These are phyloP conservation scores for Mythimna vitellina DNA, from an alignment of 2,888 invertebrate species.

Conservation along the genomic window DNA sequence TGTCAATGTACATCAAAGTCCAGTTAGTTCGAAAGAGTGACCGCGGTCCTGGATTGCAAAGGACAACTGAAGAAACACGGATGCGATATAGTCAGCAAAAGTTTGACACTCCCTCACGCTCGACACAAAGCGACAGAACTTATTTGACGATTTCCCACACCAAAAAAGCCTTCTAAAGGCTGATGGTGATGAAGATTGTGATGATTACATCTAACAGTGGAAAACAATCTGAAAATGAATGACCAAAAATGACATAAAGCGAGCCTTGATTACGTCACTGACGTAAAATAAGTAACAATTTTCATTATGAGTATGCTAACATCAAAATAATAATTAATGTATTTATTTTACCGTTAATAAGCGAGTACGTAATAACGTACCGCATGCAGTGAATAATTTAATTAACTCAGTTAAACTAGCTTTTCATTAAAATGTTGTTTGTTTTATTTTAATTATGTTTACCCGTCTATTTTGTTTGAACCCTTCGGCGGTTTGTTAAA, in stretches of 20 bases:
- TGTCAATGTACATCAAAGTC: too few species aligned
- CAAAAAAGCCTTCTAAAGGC: too few species aligned
- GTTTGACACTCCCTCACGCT: too few species aligned
- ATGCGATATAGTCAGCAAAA: too few species aligned
- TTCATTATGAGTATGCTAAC: conserved; percentile 29
- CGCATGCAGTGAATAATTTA: conserved; percentile 61
- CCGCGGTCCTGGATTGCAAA: too few species aligned
- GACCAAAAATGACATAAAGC: not conserved
- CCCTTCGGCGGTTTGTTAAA: conserved; percentile 40
- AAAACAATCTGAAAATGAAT: too few species aligned
- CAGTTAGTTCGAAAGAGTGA: too few species aligned
- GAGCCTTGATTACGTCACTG: not conserved
- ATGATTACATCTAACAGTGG: too few species aligned
- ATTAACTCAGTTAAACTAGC: conserved; percentile 44
- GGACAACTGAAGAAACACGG: too few species aligned
- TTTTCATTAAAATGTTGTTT: conserved; percentile 43
- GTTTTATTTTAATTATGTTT: conserved; percentile 43
- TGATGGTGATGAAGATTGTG: too few species aligned
- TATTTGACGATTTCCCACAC: too few species aligned
- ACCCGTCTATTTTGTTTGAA: conserved; percentile 31
- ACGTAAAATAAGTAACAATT: conserved; percentile 11
- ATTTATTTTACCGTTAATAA: conserved; percentile 54
- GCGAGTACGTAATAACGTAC: conserved; percentile 27
- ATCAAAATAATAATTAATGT: conserved; percentile 44
- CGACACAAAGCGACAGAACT: too few species aligned